A percentile compares a stretch with the other conserved stretches of the same genome.
phyloP scores from a whole-genome alignment of 2,113 vertebrate species.

The Crotalus helleri region DNA sequence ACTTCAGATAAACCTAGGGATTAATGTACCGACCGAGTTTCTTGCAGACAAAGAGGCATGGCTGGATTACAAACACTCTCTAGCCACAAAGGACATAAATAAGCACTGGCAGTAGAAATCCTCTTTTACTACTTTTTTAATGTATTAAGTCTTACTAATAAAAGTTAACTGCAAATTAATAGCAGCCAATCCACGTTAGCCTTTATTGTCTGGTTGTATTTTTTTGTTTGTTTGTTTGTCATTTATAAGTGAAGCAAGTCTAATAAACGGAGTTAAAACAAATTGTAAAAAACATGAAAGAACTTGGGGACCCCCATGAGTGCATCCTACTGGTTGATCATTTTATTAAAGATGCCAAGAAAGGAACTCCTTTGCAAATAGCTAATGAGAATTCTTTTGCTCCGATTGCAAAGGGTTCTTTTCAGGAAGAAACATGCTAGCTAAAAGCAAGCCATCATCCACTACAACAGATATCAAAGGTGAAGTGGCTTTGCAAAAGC shows the following conservation, averaged over 20 bases:
- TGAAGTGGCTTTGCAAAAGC: neutral
- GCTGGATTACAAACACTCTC: neutral
- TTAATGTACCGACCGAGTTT: neutral
- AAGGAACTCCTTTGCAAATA: neutral
- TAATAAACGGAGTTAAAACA: accelerated
- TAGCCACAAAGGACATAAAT: neutral
- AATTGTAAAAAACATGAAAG: neutral
- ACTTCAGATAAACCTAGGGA: neutral
- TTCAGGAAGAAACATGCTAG: neutral
- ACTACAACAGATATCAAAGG: too few species aligned
- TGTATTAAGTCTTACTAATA: neutral
- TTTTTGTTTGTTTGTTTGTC: neutral
- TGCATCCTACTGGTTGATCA: neutral
- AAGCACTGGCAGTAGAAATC: neutral
- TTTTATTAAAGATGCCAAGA: neutral
- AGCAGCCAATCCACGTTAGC: neutral
- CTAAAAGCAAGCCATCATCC: neutral
- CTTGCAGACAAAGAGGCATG: neutral
- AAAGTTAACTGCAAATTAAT: too few species aligned
- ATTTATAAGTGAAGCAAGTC: neutral
- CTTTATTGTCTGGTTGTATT: constrained; percentile 5
- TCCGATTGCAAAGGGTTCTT: neutral
- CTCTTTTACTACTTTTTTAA: neutral
- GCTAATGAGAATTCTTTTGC: neutral
- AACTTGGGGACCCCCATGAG: accelerated